Conservation (phyloP, 2,888 invertebrate genomes). For the Encarsia formosa region DNA sequence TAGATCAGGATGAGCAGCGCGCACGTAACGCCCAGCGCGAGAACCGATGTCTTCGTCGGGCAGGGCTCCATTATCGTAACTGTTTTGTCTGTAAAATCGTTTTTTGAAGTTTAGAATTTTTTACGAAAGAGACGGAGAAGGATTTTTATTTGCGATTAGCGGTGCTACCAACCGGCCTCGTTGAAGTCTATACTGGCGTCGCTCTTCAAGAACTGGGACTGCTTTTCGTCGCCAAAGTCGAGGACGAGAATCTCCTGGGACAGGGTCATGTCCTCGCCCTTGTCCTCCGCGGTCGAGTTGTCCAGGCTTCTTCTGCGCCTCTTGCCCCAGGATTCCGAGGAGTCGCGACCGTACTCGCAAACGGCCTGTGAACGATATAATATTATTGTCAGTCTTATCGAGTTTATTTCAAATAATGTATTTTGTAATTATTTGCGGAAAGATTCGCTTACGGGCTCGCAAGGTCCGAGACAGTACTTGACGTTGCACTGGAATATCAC, state of each 20-base stretch:
- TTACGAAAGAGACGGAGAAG: too few species aligned
- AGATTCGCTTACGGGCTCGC: slow-evolving; percentile 71
- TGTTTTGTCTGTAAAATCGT: slow-evolving; percentile 69
- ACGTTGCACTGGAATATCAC: slow-evolving; percentile 97
- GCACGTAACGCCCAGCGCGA: slow-evolving; percentile 86
- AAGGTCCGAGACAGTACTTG: slow-evolving; percentile 91
- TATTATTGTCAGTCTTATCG: not conserved
- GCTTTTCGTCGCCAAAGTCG: slow-evolving; percentile 87
- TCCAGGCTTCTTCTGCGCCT: slow-evolving; percentile 71
- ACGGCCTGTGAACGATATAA: slow-evolving; percentile 77
- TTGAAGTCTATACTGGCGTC: slow-evolving; percentile 64
- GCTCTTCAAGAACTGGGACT: slow-evolving; percentile 74
- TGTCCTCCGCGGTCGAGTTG: slow-evolving; percentile 62
- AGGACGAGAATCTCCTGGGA: slow-evolving; percentile 91
- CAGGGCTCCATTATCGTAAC: slow-evolving; percentile 88
- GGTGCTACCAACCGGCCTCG: slow-evolving; percentile 52
- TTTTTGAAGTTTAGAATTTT: too few species aligned
- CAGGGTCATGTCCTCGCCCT: slow-evolving; percentile 83
- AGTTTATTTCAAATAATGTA: slow-evolving; percentile 4
- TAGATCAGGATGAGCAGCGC: slow-evolving; percentile 84
- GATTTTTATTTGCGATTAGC: too few species aligned
- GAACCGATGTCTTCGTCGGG: slow-evolving; percentile 86
- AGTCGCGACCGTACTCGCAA: slow-evolving; percentile 87
- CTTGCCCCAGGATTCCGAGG: slow-evolving; percentile 87
- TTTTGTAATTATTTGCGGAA: not conserved